A percentile compares a stretch with the other conserved stretches of the same genome.
Evolutionary conservation across 2,113 vertebrate species (phyloP).

Genomic region (Galbula dea): DNA sequence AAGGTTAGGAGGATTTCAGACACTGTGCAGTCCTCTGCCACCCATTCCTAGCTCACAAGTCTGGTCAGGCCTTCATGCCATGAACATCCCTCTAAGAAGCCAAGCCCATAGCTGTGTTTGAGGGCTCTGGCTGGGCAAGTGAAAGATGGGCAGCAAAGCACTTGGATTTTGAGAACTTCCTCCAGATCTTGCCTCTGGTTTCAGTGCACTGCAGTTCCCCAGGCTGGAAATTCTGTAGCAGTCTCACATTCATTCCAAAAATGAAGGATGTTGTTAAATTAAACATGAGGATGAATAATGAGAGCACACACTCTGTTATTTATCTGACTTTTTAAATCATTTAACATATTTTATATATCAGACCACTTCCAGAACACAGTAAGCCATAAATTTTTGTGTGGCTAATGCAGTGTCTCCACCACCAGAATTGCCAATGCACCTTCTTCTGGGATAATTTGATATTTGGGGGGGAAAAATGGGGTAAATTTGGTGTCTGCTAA

Average conservation of each 20-base stretch:
- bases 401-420: not conserved
- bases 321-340: conserved; percentile 41
- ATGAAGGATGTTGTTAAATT: conserved; percentile 36
- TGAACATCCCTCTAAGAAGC: not conserved
- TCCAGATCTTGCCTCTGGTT: not conserved
- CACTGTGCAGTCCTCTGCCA: not conserved
- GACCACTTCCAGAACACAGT: not conserved
- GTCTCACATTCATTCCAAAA: conserved; percentile 16
- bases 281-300: conserved; percentile 25
- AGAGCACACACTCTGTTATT: conserved; percentile 12
- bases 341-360: conserved; percentile 44
- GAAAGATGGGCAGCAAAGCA: not conserved
- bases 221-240: not conserved
- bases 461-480: not conserved
- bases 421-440: not conserved
- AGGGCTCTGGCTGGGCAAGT: not conserved
- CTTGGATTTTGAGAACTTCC: not conserved
- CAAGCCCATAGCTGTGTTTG: not conserved
- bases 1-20: not conserved
- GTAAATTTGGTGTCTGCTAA: not conserved
- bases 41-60: not conserved
- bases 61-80: not conserved
- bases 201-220: not conserved
- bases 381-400: not conserved
- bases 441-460: not conserved